phyloP scores from a whole-genome alignment of 1,140 invertebrate species.

The Drosophila nigromelanica region DNA sequence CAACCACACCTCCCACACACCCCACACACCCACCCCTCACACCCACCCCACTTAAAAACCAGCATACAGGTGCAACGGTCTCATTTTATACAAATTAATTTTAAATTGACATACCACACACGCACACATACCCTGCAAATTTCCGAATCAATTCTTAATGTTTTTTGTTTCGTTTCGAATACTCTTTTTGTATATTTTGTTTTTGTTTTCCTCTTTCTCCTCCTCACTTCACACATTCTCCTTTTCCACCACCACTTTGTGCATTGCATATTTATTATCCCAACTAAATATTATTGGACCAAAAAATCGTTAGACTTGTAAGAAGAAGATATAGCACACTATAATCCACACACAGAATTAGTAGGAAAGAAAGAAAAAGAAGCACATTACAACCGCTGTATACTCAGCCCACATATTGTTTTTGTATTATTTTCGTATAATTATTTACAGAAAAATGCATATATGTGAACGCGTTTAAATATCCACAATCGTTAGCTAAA shows the following conservation, averaged over 20 bases:
- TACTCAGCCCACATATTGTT: slow-evolving; percentile 74
- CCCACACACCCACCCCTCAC: not conserved
- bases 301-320: slow-evolving; percentile 81
- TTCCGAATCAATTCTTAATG: slow-evolving; percentile 29
- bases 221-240: not conserved
- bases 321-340: slow-evolving; percentile 55
- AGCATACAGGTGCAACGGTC: slow-evolving; percentile 76
- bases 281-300: slow-evolving; percentile 78
- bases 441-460: slow-evolving; percentile 66
- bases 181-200: slow-evolving; percentile 23
- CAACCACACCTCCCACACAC: not conserved
- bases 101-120: slow-evolving; percentile 78
- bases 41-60: not conserved
- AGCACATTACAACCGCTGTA: slow-evolving; percentile 55
- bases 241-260: slow-evolving; percentile 21
- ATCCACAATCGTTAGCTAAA: slow-evolving; percentile 46
- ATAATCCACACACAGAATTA: slow-evolving; percentile 16
- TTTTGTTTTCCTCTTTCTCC: slow-evolving; percentile 38
- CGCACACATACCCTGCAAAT: slow-evolving; percentile 32
- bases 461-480: slow-evolving; percentile 64
- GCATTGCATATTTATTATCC: slow-evolving; percentile 42
- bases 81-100: slow-evolving; percentile 80
- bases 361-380: not conserved
- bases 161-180: slow-evolving; percentile 49
- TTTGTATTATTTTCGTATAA: slow-evolving; percentile 71